A percentile compares a stretch with the other conserved stretches of the same genome.
Conservation (phyloP, 2,797 vertebrate genomes). For the Hippoglossus hippoglossus region DNA sequence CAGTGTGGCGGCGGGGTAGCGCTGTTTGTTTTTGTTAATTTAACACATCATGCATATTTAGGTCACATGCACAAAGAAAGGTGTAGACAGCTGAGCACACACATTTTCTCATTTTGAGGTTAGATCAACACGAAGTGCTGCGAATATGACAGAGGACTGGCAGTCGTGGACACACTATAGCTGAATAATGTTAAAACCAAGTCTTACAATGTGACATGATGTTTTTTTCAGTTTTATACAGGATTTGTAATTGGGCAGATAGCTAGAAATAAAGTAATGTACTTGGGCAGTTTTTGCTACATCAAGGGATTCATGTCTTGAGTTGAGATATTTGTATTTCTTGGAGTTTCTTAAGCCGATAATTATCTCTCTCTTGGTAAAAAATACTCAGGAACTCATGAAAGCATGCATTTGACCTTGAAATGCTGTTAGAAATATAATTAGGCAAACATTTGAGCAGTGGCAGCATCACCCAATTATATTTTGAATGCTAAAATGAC, state of each 20-base stretch:
- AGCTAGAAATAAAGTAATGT: neutral
- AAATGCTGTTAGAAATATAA: conserved; percentile 8
- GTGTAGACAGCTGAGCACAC: conserved; percentile 7
- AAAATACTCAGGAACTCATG: neutral
- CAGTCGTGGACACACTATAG: neutral
- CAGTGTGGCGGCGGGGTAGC: conserved; percentile 4
- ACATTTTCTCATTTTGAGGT: conserved; percentile 25
- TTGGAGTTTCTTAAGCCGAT: neutral
- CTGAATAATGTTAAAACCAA: neutral
- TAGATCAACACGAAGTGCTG: conserved; percentile 8
- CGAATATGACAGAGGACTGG: conserved; percentile 3
- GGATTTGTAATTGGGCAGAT: neutral
- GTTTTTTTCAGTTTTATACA: neutral
- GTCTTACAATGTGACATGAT: neutral
- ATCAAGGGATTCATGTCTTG: neutral
- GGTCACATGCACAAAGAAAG: conserved; percentile 24
- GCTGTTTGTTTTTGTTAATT: neutral
- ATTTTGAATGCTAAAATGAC: neutral
- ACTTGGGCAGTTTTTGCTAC: neutral
- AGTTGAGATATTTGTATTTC: neutral
- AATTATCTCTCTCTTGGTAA: neutral
- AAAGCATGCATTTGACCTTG: conserved; percentile 4
- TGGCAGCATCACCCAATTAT: neutral
- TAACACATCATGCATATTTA: conserved; percentile 41
- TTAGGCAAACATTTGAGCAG: neutral